phyloP scores from a whole-genome alignment of 1,140 invertebrate genomes.

The Eurosta solidaginis region DNA sequence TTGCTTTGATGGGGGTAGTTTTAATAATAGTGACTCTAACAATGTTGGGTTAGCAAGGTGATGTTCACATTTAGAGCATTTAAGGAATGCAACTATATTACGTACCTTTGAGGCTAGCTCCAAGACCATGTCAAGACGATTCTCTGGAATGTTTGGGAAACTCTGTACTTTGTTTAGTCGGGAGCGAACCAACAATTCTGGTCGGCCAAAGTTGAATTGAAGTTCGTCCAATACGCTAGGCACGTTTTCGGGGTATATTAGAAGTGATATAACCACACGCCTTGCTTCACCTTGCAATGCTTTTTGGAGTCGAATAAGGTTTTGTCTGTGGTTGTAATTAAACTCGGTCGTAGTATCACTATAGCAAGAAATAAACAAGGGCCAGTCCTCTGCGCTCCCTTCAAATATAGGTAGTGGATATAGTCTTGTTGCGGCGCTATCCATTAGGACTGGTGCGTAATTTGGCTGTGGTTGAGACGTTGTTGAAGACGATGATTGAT shows the following conservation, averaged over 20 bases:
- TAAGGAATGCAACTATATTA: background rate
- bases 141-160: background rate
- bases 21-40: background rate
- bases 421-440: background rate
- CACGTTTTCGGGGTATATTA: background rate
- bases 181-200: background rate
- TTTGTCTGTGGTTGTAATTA: background rate
- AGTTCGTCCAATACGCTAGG: background rate
- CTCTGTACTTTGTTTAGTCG: background rate
- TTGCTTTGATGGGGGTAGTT: background rate
- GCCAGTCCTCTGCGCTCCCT: background rate
- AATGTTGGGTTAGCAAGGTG: background rate
- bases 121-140: background rate
- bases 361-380: background rate
- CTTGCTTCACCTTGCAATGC: background rate
- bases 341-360: background rate
- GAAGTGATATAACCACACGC: background rate
- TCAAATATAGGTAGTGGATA: background rate
- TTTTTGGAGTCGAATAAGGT: background rate
- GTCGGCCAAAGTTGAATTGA: background rate
- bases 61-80: background rate
- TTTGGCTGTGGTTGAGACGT: too few relatives aligned
- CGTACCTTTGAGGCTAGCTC: background rate
- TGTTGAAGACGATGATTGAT: too few relatives aligned
- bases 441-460: background rate